These are phyloP conservation scores for Listronotus oregonensis DNA, from an alignment of 1,140 invertebrate genomes.

Conservation along the genomic window DNA sequence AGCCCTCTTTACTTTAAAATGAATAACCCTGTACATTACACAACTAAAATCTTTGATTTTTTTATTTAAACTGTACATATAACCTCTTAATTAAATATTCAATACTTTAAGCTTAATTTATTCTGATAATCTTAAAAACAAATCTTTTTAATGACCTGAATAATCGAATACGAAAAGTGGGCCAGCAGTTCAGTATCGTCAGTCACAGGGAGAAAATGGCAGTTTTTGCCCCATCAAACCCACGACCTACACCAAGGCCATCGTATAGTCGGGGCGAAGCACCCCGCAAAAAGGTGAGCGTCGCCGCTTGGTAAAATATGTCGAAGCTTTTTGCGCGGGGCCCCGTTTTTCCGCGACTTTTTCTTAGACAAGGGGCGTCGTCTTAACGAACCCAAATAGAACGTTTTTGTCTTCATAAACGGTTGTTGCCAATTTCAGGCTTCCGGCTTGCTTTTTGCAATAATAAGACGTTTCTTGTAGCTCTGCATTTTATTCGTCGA, in stretches of 20 bases:
- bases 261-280: slow-evolving; percentile 15
- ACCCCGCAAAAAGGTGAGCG: slow-evolving; percentile 26
- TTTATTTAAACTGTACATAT: too few species aligned
- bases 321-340: slow-evolving; percentile 25
- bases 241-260: slow-evolving; percentile 34
- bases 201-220: slow-evolving; percentile 33
- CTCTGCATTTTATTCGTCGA: too few species aligned
- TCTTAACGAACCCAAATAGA: slow-evolving; percentile 36
- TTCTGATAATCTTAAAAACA: not conserved
- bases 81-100: too few species aligned
- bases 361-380: slow-evolving; percentile 25
- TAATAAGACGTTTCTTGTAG: not conserved
- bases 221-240: slow-evolving; percentile 34
- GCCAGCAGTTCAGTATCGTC: slow-evolving; percentile 16
- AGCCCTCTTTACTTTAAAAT: too few species aligned
- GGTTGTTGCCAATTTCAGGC: slow-evolving; percentile 13
- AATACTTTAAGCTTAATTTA: too few species aligned
- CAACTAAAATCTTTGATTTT: too few species aligned
- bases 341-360: slow-evolving; percentile 34
- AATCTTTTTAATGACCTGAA: slow-evolving; percentile 6
- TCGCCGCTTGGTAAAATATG: slow-evolving; percentile 35
- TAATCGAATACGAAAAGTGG: slow-evolving; percentile 23
- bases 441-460: slow-evolving; percentile 19
- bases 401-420: slow-evolving; percentile 27
- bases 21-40: too few species aligned